Evolutionary conservation across 2,888 invertebrate species (phyloP).

Genomic region (Lasius fuliginosus): DNA sequence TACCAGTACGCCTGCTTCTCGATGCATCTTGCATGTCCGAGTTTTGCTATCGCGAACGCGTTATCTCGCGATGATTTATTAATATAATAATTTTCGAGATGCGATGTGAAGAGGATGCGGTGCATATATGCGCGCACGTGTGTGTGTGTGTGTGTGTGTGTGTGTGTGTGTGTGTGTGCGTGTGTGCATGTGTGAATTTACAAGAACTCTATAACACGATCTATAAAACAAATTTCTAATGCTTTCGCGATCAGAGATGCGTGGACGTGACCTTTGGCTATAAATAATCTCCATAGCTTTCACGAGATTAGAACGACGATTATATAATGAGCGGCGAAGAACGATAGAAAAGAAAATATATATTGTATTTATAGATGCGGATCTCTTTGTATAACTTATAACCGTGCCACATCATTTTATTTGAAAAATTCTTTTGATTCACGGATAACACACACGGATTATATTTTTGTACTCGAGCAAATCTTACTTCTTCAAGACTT

Average conservation of each 20-base stretch:
- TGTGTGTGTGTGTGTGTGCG: neutral
- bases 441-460: neutral
- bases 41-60: neutral
- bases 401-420: neutral
- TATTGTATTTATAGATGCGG: neutral
- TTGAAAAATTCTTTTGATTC: neutral
- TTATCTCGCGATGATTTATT: neutral
- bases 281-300: conserved; percentile 21
- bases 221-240: conserved; percentile 29
- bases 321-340: neutral
- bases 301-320: conserved; percentile 12
- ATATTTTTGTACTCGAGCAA: neutral
- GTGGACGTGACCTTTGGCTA: conserved; percentile 23
- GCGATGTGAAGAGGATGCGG: neutral
- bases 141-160: too few relatives aligned
- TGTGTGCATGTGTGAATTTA: neutral
- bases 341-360: neutral
- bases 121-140: neutral
- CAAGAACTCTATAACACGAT: neutral
- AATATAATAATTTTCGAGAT: neutral
- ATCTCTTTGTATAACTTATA: neutral
- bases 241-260: conserved; percentile 11
- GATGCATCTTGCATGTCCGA: conserved; percentile 3
- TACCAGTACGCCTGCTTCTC: neutral
- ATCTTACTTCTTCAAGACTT: neutral